A percentile compares a stretch with the other conserved stretches of the same genome.
These are phyloP conservation scores for Geophilus truncorum DNA, from an alignment of 2,888 invertebrate genomes.

Conservation along the genomic window DNA sequence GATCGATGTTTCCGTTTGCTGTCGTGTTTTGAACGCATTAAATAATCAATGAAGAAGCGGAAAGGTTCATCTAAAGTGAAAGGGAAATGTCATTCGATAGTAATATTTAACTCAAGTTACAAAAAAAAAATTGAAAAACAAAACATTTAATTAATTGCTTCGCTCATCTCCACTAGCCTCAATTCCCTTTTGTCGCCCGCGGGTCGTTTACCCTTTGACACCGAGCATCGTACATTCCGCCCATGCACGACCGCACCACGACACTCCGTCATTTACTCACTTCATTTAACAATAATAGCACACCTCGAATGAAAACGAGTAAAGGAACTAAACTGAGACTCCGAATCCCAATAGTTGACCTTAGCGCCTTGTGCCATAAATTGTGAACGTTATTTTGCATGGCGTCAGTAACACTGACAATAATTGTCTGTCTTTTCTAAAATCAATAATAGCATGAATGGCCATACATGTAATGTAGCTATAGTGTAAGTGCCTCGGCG, in stretches of 20 bases:
- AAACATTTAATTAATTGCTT: not conserved
- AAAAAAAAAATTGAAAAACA: not conserved
- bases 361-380: not conserved
- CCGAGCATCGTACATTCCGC: not conserved
- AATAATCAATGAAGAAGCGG: not conserved
- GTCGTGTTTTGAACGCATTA: not conserved
- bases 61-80: not conserved
- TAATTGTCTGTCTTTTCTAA: too few species aligned
- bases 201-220: not conserved
- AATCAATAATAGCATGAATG: too few species aligned
- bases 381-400: not conserved
- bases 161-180: not conserved
- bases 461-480: too few species aligned
- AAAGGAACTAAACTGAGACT: not conserved
- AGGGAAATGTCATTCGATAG: not conserved
- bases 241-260: constrained; percentile 11
- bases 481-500: too few species aligned
- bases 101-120: not conserved
- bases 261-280: not conserved
- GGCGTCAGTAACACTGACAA: too few species aligned
- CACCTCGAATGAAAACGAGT: not conserved
- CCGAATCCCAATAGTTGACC: not conserved
- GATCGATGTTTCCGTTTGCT: not conserved
- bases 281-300: constrained; percentile 1
- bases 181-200: not conserved